These are phyloP conservation scores for Poecilus cupreus DNA, from an alignment of 2,888 invertebrate species.

Conservation along the genomic window DNA sequence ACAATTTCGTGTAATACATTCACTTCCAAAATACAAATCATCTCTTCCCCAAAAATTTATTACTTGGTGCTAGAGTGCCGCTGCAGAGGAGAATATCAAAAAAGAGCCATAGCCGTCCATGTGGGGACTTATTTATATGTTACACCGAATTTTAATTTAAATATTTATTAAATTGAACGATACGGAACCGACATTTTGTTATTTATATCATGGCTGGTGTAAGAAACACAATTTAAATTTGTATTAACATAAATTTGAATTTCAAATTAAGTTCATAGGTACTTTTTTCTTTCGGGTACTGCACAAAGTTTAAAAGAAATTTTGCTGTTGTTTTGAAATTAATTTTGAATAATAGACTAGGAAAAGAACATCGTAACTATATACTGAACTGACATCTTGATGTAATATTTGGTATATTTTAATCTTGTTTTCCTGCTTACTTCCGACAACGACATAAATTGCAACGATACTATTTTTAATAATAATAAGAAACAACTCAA, in stretches of 20 bases:
- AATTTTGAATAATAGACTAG: slow-evolving; percentile 33
- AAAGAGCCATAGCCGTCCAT: slow-evolving; percentile 8
- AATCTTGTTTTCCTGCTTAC: neutral
- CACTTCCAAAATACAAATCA: slow-evolving; percentile 54
- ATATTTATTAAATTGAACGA: slow-evolving; percentile 43
- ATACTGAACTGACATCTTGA: neutral
- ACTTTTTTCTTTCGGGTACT: slow-evolving; percentile 38
- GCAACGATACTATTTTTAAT: no score
- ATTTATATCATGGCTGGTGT: slow-evolving; percentile 33
- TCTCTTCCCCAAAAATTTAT: slow-evolving; percentile 47
- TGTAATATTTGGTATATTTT: neutral
- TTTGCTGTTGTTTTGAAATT: slow-evolving; percentile 36
- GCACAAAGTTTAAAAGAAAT: slow-evolving; percentile 10
- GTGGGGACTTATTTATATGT: slow-evolving; percentile 6
- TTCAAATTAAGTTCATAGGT: slow-evolving; percentile 35
- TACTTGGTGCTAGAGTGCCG: slow-evolving; percentile 42
- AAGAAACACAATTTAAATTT: slow-evolving; percentile 40
- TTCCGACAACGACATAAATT: no score
- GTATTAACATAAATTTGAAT: slow-evolving; percentile 41
- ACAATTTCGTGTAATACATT: slow-evolving; percentile 49
- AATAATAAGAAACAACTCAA: no score
- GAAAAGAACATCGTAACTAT: slow-evolving; percentile 3
- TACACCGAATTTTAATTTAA: neutral
- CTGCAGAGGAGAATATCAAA: slow-evolving; percentile 25
- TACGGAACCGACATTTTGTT: slow-evolving; percentile 26